Base-by-base conservation (phyloP, 2,797 vertebrate species). In the Sphenodon punctatus region DNA sequence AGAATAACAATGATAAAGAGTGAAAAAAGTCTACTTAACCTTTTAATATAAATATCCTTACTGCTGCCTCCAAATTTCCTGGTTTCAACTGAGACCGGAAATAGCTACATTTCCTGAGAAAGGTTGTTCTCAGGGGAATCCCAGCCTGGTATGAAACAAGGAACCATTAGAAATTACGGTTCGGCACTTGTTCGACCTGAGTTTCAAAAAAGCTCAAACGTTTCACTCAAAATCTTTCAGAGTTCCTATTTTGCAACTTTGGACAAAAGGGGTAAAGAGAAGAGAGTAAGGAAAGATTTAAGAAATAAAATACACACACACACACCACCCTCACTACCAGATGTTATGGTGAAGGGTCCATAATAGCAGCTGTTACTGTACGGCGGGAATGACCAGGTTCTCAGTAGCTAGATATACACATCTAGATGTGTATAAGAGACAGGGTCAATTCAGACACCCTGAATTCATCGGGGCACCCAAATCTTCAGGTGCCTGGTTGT, bases 101-200 rank as follows among this genome's bases (percentile, higher is more conserved):
- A 93, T 86, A 90, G 86, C 91, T 42, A 67, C 88, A 82, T 90
- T 93, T 93, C 88, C 93, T 93, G 90, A 91, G 88, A 89, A 89
- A 66, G 78, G 84, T 92, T 32, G 86, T 45, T 91, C 88, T 74
- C 88, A 41, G 30, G 89, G 91, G 90, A 89, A 82, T 5, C 39
- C 3, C 78, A 70, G 80, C 5, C 83, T 3, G 56, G 84, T 6
- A 77, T 65, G 84, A 88, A 65, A 84, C 27, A 1, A 53, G 67
- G 70, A 36, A 9, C 53, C 51, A 0, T 75, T 36, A 77, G 30
- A 20, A 38, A 75, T 71, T 36, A 2, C 36, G 34, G 53, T 70
- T 25, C 67, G 14, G 7, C 32, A 5, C 19, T 63, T 16, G n/a
- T n/a, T 8, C 36, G 71, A 4, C 0, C 4, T 2, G 39, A 78